Conservation (phyloP, 2,888 invertebrate species). For the Siphonodentalium dalli region DNA sequence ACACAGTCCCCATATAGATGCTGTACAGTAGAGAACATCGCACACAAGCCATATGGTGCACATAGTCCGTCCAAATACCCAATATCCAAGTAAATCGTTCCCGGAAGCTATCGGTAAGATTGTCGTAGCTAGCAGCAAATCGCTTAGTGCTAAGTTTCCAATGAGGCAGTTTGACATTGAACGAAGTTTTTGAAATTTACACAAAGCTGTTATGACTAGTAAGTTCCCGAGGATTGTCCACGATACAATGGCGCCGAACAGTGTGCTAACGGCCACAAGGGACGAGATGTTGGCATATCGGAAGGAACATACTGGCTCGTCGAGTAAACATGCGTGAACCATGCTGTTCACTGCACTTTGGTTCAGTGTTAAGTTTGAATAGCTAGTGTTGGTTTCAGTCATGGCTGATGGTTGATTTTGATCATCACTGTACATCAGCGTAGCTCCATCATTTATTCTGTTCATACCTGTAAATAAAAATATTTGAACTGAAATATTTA, state of each 20-base stretch:
- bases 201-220: slow-evolving; percentile 59
- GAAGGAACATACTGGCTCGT: slow-evolving; percentile 45
- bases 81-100: slow-evolving; percentile 61
- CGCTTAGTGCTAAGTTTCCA: slow-evolving; percentile 64
- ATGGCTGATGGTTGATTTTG: too few species aligned
- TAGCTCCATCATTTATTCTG: too few species aligned
- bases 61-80: slow-evolving; percentile 61
- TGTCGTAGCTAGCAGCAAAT: slow-evolving; percentile 62
- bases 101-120: slow-evolving; percentile 62
- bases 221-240: slow-evolving; percentile 62
- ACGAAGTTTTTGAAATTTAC: slow-evolving; percentile 53
- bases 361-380: too few species aligned
- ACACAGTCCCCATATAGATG: slow-evolving; percentile 65
- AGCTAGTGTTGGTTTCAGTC: too few species aligned
- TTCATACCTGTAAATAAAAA: too few species aligned
- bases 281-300: slow-evolving; percentile 41
- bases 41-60: slow-evolving; percentile 60
- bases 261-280: slow-evolving; percentile 47
- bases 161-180: slow-evolving; percentile 65
- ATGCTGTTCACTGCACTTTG: too few species aligned
- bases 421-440: too few species aligned
- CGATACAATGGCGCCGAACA: slow-evolving; percentile 53
- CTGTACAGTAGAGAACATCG: slow-evolving; percentile 65
- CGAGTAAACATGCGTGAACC: too few species aligned
- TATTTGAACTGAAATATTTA: too few species aligned